These are phyloP conservation scores for Patagioenas fasciata DNA, from an alignment of 2,113 vertebrate genomes.

Conservation along the genomic window DNA sequence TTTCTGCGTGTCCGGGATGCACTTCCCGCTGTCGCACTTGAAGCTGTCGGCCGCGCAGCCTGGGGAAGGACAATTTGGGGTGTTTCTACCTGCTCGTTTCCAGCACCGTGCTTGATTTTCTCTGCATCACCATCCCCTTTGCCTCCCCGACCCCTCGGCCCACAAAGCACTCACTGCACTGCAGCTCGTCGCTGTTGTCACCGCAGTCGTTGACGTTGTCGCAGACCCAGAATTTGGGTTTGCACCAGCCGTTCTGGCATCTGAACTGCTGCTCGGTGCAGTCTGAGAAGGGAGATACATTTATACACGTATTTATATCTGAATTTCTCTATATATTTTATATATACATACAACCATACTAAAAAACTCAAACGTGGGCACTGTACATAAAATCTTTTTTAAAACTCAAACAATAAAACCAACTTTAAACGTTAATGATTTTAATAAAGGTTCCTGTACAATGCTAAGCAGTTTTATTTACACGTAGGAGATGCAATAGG, in stretches of 20 bases:
- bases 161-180: conserved; percentile 81
- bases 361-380: conserved; percentile 78
- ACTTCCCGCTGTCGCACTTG: conserved; percentile 78
- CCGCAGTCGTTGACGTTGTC: conserved; percentile 90
- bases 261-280: conserved; percentile 75
- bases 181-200: conserved; percentile 85
- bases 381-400: conserved; percentile 83
- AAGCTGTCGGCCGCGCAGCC: conserved; percentile 69
- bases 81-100: too few relatives aligned
- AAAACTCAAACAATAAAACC: conserved; percentile 89
- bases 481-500: conserved; percentile 97
- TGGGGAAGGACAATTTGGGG: neutral
- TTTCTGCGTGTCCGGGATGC: conserved; percentile 70
- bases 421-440: conserved; percentile 95
- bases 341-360: conserved; percentile 84
- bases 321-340: conserved; percentile 85
- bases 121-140: too few relatives aligned
- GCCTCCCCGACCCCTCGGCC: too few relatives aligned
- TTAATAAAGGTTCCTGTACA: conserved; percentile 95
- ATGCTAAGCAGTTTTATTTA: conserved; percentile 95
- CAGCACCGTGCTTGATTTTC: too few relatives aligned
- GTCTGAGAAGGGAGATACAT: conserved; percentile 38
- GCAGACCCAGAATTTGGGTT: conserved; percentile 88
- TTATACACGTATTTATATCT: conserved; percentile 83
- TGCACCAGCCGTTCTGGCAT: conserved; percentile 86